Evolutionary conservation across 2,888 invertebrate species (phyloP).

Genomic region (Ptilodon capucinus): DNA sequence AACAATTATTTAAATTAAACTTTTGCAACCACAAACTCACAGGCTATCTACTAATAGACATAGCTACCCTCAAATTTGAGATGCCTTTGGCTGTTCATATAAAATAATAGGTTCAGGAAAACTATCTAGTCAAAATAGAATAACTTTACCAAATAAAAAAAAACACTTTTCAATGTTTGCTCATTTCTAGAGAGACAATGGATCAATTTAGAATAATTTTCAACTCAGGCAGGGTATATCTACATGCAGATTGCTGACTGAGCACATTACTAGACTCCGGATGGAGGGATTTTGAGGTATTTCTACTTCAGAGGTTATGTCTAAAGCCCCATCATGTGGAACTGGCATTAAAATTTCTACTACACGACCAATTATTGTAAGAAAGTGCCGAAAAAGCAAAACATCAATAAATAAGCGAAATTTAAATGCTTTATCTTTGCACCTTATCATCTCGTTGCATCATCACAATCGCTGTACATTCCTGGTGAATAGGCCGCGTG

Average conservation of each 20-base stretch:
- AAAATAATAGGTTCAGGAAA: no score
- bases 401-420: constrained; percentile 34
- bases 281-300: neutral
- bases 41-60: no score
- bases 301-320: constrained; percentile 46
- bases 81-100: no score
- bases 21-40: neutral
- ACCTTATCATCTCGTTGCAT: constrained; percentile 82
- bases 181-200: no score
- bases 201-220: no score
- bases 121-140: no score
- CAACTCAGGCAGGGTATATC: no score
- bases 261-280: neutral
- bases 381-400: constrained; percentile 44
- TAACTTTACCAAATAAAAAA: no score
- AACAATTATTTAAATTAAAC: no score
- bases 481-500: constrained; percentile 65
- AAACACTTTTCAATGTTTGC: no score
- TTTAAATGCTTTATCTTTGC: constrained; percentile 44
- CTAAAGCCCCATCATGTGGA: constrained; percentile 23
- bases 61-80: no score
- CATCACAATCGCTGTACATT: constrained; percentile 68
- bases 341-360: constrained; percentile 12
- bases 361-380: constrained; percentile 17
- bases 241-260: no score